These are phyloP conservation scores for Drosophila quinaria DNA, from an alignment of 2,888 invertebrate genomes.

Conservation along the genomic window DNA sequence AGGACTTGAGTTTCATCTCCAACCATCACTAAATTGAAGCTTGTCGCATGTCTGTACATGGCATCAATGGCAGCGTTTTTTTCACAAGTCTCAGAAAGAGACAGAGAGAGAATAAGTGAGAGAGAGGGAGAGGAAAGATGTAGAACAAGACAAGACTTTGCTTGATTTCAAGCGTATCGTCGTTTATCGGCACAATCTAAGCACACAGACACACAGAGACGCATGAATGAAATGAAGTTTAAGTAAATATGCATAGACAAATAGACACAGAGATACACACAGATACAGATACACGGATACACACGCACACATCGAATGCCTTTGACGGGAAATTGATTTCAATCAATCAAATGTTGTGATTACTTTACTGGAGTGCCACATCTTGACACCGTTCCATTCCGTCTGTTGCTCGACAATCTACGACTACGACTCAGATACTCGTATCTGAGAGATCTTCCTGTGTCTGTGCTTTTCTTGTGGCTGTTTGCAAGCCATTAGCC, in stretches of 20 bases:
- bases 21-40: neutral
- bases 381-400: conserved; percentile 51
- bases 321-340: conserved; percentile 84
- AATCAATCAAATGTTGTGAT: conserved; percentile 85
- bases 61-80: conserved; percentile 34
- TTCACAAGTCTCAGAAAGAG: conserved; percentile 13
- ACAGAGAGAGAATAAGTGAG: conserved; percentile 6
- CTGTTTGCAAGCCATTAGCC: conserved; percentile 72
- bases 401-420: neutral
- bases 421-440: neutral
- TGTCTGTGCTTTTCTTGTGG: conserved; percentile 32
- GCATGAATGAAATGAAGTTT: conserved; percentile 56
- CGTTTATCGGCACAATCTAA: conserved; percentile 56
- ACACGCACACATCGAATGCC: conserved; percentile 54
- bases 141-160: conserved; percentile 32
- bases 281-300: conserved; percentile 25
- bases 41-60: conserved; percentile 57
- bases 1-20: neutral
- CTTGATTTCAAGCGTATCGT: conserved; percentile 69
- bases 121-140: conserved; percentile 7
- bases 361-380: conserved; percentile 75
- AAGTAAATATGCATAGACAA: conserved; percentile 72
- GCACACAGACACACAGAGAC: conserved; percentile 16
- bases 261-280: conserved; percentile 49
- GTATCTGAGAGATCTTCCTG: conserved; percentile 19